Evolutionary conservation across 1,140 invertebrate genomes (phyloP).

Genomic region (Lanistes nyassanus): DNA sequence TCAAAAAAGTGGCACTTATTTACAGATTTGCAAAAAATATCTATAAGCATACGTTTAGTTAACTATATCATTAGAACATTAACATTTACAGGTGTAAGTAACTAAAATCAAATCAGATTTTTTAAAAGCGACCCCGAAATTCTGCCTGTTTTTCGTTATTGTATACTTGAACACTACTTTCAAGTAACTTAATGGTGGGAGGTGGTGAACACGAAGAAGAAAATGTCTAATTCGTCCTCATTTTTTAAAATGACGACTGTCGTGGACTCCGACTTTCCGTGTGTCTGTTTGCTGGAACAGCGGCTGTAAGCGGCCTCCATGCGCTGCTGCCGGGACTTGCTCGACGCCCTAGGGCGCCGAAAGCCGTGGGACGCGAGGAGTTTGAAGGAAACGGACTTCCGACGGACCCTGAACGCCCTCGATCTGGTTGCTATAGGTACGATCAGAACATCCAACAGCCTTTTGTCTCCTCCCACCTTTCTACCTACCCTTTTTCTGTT

Average conservation of each 20-base stretch:
- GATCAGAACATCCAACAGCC: no score
- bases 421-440: slow-evolving; percentile 57
- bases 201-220: no score
- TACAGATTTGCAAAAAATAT: no score
- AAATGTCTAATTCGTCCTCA: no score
- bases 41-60: no score
- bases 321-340: slow-evolving; percentile 31
- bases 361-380: slow-evolving; percentile 46
- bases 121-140: no score
- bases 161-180: not conserved
- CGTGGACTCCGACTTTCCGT: not conserved
- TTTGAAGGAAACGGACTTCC: slow-evolving; percentile 45
- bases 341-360: slow-evolving; percentile 38
- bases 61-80: no score
- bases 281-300: not conserved
- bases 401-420: slow-evolving; percentile 47
- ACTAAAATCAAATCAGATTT: no score
- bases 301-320: slow-evolving; percentile 8
- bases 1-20: no score
- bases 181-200: not conserved
- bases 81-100: no score
- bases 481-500: not conserved
- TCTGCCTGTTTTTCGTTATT: not conserved
- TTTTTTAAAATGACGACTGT: not conserved
- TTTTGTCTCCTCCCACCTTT: no score